Evolutionary conservation across 2,797 vertebrate genomes (phyloP).

Genomic region (Geotrypetes seraphini): DNA sequence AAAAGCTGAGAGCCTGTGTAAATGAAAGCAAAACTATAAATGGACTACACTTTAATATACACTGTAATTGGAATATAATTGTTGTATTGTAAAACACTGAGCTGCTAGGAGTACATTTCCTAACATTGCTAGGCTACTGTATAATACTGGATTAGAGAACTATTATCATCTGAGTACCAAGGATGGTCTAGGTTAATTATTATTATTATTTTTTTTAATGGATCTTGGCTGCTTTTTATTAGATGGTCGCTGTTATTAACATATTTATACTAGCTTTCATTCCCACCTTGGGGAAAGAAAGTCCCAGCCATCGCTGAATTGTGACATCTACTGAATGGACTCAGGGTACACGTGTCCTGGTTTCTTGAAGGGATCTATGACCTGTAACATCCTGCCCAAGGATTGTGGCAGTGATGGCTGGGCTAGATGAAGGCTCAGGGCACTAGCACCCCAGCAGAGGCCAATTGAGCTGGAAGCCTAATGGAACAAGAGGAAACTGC

Average conservation of each 20-base stretch:
- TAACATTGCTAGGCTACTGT: slow-evolving; percentile 79
- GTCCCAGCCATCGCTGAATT: too few relatives aligned
- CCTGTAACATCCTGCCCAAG: too few relatives aligned
- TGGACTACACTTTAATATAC: slow-evolving; percentile 54
- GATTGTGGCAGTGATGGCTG: too few relatives aligned
- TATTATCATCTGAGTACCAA: slow-evolving; percentile 46
- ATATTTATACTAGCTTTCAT: slow-evolving; percentile 70
- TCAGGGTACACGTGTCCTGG: too few relatives aligned
- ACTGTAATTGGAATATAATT: slow-evolving; percentile 68
- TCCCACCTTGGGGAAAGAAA: too few relatives aligned
- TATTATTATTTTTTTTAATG: slow-evolving; percentile 18
- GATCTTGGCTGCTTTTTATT: slow-evolving; percentile 69
- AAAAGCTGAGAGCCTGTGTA: slow-evolving; percentile 62
- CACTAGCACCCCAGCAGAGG: too few relatives aligned
- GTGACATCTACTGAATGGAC: too few relatives aligned
- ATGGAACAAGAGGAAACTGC: too few relatives aligned
- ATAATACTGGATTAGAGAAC: slow-evolving; percentile 59
- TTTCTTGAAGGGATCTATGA: too few relatives aligned
- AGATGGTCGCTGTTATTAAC: slow-evolving; percentile 73
- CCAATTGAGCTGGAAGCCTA: too few relatives aligned
- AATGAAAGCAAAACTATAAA: slow-evolving; percentile 53
- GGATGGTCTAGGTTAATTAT: slow-evolving; percentile 38
- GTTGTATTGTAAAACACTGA: slow-evolving; percentile 56
- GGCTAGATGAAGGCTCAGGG: too few relatives aligned
- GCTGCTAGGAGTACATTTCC: slow-evolving; percentile 64